phyloP scores from a whole-genome alignment of 1,140 invertebrate genomes.

The Papilio glaucus region DNA sequence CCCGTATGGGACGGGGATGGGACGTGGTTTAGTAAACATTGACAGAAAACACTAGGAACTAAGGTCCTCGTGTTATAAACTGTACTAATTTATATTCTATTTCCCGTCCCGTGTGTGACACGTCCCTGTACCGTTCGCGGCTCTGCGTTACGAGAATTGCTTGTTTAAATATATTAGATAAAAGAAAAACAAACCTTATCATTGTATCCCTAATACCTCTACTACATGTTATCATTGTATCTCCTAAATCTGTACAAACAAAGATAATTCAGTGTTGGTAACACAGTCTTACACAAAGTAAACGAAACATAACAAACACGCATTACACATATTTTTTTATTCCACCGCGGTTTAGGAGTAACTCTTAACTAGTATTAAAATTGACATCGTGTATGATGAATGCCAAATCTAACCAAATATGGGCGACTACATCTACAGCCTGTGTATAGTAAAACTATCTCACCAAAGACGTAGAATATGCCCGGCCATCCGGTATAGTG shows the following conservation, averaged over 20 bases:
- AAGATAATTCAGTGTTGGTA: background rate
- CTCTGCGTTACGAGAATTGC: too few species aligned
- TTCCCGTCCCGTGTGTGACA: too few species aligned
- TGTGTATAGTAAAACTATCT: too few species aligned
- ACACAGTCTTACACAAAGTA: background rate
- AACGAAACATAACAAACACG: background rate
- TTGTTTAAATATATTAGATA: background rate
- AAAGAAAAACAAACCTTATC: conserved; percentile 15
- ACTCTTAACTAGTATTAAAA: background rate
- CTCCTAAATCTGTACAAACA: background rate
- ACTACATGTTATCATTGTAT: background rate
- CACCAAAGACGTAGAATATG: conserved; percentile 95
- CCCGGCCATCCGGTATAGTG: conserved; percentile 91
- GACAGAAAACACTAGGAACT: too few species aligned
- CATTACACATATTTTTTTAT: background rate
- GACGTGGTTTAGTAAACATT: too few species aligned
- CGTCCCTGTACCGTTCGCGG: too few species aligned
- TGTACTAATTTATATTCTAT: too few species aligned
- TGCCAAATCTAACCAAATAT: too few species aligned
- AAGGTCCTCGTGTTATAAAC: too few species aligned
- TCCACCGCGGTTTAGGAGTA: background rate
- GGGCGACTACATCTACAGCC: too few species aligned
- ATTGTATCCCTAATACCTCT: background rate
- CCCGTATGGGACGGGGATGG: too few species aligned
- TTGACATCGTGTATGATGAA: background rate